phyloP scores from a whole-genome alignment of 2,113 vertebrate genomes.

The Hemiprocne comata region DNA sequence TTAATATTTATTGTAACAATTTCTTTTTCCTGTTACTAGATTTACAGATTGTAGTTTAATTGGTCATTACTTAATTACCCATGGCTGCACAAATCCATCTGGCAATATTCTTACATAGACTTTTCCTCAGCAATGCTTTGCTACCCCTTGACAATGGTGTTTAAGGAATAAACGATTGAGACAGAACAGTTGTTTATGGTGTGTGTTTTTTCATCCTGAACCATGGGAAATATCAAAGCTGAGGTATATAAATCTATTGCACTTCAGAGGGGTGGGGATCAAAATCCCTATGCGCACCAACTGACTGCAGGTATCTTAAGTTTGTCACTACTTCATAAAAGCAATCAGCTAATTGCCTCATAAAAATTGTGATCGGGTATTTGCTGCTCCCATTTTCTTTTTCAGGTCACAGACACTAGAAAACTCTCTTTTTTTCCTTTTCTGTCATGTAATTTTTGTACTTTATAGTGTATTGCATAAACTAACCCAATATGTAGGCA shows the following conservation, averaged over 20 bases:
- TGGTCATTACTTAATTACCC: slow-evolving; percentile 66
- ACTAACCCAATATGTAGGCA: slow-evolving; percentile 23
- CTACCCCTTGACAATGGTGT: background rate
- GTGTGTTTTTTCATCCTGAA: background rate
- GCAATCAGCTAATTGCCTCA: slow-evolving; percentile 52
- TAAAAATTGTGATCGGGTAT: background rate
- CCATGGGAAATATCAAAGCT: slow-evolving; percentile 39
- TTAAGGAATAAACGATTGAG: slow-evolving; percentile 25
- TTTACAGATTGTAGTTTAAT: slow-evolving; percentile 54
- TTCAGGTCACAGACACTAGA: slow-evolving; percentile 28
- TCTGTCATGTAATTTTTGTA: background rate
- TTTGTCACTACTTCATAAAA: slow-evolving; percentile 32
- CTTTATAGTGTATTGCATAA: slow-evolving; percentile 10
- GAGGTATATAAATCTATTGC: background rate
- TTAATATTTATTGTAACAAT: slow-evolving; percentile 40
- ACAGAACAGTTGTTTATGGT: background rate
- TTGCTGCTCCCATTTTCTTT: background rate
- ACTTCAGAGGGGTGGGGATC: background rate
- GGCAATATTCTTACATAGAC: slow-evolving; percentile 30
- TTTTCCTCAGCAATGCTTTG: slow-evolving; percentile 27
- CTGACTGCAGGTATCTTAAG: background rate
- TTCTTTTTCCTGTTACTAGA: background rate
- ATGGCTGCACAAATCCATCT: slow-evolving; percentile 48
- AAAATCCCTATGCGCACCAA: background rate
- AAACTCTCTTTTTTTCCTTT: background rate